Evolutionary conservation across 2,113 vertebrate species (phyloP).

Genomic region (Ardeotis arabs): DNA sequence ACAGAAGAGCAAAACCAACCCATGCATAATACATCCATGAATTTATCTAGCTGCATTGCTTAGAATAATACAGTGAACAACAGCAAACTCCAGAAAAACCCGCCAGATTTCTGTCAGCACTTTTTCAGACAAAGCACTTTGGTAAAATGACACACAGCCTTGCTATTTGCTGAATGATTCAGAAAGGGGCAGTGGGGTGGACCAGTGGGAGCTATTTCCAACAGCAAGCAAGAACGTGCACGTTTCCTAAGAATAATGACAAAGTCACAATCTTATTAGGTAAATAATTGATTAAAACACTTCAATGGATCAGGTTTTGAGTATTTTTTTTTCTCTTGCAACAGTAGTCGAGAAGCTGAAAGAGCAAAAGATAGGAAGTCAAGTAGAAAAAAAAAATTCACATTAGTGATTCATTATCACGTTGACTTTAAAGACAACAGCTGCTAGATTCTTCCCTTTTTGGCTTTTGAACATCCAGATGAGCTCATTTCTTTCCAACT

Average conservation of each 20-base stretch:
- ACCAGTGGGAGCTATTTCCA: not conserved
- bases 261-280: not conserved
- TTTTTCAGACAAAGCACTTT: not conserved
- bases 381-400: not conserved
- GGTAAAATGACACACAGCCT: not conserved
- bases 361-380: not conserved
- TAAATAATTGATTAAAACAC: not conserved
- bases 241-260: not conserved
- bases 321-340: not conserved
- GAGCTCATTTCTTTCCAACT: conserved; percentile 42
- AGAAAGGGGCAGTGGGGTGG: not conserved
- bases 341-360: not conserved
- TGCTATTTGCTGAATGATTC: conserved; percentile 7
- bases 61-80: not conserved
- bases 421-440: conserved; percentile 32
- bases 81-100: not conserved
- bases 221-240: not conserved
- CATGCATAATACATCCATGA: not conserved
- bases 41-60: not conserved
- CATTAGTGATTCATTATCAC: conserved; percentile 45
- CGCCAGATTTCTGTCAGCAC: not conserved
- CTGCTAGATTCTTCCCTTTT: conserved; percentile 51
- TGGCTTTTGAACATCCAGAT: conserved; percentile 10
- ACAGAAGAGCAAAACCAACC: not conserved
- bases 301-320: not conserved